Base-by-base conservation (phyloP, 2,113 vertebrate genomes). In the Parus major region DNA sequence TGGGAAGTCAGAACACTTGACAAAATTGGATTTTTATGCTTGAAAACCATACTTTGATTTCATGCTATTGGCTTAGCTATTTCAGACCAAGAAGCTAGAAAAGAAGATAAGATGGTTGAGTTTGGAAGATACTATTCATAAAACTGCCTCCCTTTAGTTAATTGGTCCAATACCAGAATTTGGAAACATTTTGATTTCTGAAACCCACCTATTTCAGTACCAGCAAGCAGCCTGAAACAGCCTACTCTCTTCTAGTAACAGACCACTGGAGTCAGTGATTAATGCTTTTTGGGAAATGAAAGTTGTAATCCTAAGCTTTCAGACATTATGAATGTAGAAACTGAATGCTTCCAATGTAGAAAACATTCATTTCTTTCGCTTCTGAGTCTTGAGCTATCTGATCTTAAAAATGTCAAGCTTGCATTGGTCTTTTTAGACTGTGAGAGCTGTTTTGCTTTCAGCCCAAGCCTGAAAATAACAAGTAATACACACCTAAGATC, bases 241-340 rank as follows among this genome's bases (percentile, higher is more conserved):
- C 27, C 24, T 12, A 11, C 5, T 19, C 8, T 82, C 16, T 82
- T 72, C 57, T 31, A 89, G 73, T 24, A 91, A 50, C 70, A 81
- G 21, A 47, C 15, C 22, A 31, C 33, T 83, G 11, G 35, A 93
- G 42, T 56, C 19, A 47, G 42, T 87, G 41, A 89, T 68, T 77
- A 93, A 94, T 87, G 33, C 12, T 88, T 92, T 75, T 72, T 91
- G 90, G 92, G 81, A 76, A 47, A 44, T 25, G 44, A 85, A 95
- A 95, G 46, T 84, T 90, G 61, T 66, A 90, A 76, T 86, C 61
- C 50, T 41, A 72, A 59, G n/a, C 6, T 85, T 89, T 91, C 46
- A 69, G 81, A 46, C 11, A 55, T 39, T 39, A 39, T 39, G 39
- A 39, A 39, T 39, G 39, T 39, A 39, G 39, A 39, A 39, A 39